Percentiles rank a stretch among this genome's conserved stretches.
phyloP scores from a whole-genome alignment of 2,113 vertebrate genomes.

The Trochalopteron elliotii region DNA sequence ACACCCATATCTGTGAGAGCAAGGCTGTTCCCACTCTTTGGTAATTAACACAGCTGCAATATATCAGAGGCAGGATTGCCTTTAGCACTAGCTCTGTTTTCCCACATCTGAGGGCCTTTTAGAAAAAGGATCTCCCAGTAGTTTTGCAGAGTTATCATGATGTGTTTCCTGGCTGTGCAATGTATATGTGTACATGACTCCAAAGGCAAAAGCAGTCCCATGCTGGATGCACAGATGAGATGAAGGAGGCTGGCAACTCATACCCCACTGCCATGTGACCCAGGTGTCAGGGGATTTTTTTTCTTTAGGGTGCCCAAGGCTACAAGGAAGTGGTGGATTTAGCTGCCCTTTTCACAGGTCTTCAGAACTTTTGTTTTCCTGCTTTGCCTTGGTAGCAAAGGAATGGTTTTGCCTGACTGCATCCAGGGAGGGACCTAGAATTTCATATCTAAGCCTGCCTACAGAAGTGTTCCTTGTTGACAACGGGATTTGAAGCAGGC shows the following conservation, averaged over 20 bases:
- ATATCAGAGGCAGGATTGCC: no score
- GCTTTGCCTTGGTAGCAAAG: not conserved
- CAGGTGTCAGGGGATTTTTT: not conserved
- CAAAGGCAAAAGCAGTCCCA: not conserved
- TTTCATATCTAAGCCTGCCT: not conserved
- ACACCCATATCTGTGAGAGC: no score
- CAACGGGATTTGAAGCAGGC: not conserved
- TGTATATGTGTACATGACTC: rapidly evolving
- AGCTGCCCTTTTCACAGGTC: not conserved
- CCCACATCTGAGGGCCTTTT: not conserved
- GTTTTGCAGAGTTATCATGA: not conserved
- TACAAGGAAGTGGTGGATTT: not conserved
- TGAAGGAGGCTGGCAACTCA: not conserved
- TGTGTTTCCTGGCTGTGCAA: not conserved
- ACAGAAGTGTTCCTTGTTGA: not conserved
- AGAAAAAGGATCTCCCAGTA: not conserved
- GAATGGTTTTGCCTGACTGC: not conserved
- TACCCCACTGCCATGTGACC: not conserved
- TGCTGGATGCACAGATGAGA: not conserved
- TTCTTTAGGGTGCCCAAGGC: not conserved
- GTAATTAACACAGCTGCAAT: no score
- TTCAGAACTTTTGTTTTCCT: not conserved
- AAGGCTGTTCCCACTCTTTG: no score
- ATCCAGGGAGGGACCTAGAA: not conserved
- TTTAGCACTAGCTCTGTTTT: no score